Evolutionary conservation across 2,113 vertebrate species (phyloP).

Genomic region (Ctenomys sociabilis): DNA sequence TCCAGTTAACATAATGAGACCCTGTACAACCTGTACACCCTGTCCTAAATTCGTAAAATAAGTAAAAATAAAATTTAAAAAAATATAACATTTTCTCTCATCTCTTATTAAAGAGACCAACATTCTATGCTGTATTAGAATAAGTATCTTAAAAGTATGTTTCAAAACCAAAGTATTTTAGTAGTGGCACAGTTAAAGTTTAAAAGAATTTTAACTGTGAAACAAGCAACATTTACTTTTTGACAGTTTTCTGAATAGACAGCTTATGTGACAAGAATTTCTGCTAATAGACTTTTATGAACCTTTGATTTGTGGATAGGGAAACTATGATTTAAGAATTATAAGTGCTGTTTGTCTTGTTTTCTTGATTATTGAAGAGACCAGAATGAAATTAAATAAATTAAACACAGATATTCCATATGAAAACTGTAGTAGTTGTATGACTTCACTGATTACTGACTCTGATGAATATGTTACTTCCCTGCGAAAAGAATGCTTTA

Average conservation of each 20-base stretch:
- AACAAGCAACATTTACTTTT: constrained; percentile 29
- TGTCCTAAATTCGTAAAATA: no score
- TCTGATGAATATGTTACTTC: not conserved
- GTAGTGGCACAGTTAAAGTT: not conserved
- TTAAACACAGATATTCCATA: not conserved
- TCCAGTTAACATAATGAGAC: no score
- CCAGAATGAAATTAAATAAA: not conserved
- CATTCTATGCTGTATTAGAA: not conserved
- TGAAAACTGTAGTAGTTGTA: not conserved
- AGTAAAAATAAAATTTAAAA: not conserved
- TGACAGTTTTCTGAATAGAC: not conserved
- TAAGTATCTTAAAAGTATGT: not conserved
- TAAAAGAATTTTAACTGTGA: not conserved
- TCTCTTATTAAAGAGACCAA: not conserved
- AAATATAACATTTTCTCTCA: constrained; percentile 1
- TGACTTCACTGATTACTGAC: not conserved
- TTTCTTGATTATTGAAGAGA: not conserved
- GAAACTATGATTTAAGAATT: not conserved
- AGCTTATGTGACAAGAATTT: not conserved
- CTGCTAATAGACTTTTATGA: not conserved
- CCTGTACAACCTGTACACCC: no score
- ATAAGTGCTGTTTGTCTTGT: not conserved
- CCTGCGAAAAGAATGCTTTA: not conserved
- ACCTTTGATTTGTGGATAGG: not conserved
- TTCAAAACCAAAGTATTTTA: constrained; percentile 10